Base-by-base conservation (phyloP, 2,113 vertebrate species). In the Ariopsis seemanni region DNA sequence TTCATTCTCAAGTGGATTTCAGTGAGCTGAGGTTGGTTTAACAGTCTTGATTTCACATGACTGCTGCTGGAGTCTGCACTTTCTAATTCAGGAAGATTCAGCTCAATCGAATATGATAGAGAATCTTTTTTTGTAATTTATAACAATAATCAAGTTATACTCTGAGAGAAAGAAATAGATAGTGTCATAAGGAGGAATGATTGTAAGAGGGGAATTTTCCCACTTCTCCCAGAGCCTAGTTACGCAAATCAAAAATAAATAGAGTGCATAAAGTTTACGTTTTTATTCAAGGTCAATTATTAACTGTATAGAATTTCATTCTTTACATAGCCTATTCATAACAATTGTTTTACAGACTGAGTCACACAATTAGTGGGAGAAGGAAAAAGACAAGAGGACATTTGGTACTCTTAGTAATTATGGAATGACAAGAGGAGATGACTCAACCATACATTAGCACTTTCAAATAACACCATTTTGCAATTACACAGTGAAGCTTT, bases 1-100 rank as follows among this genome's bases (percentile, higher is more conserved):
- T 80, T 69, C 74, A 86, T 80, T 86, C 52, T 69, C 58, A 81
- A 86, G 60, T 79, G 62, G 62, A 86, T 78, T 77, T 48, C 75
- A 79, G 67, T 25, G 52, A 30, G 27, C 52, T 55, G 75, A 67
- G 50, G 5, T 53, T 80, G 50, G 85, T 55, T 22, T 69, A 67
- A 27, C 75, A 67, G 60, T 27, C 78, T 2, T 34, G 3, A 27
- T 86, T 42, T 85, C 58, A 62, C 34, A 75, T 62, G 55, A 50
- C 62, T 55, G 62, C 60, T 86, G 75, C 58, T n/a, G 42, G 25
- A 34, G 75, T 62, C 79, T 82, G 57, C 55, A 30, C 42, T 63
- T 62, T 62, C 65, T 84, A 84, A 84, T 42, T 30, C 72, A 67
- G 78, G 50, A 57, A 34, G 50, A 63, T 80, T 86, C 25, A 34